Evolutionary conservation across 2,797 vertebrate species (phyloP).

Genomic region (Paedocypris micromegethes): DNA sequence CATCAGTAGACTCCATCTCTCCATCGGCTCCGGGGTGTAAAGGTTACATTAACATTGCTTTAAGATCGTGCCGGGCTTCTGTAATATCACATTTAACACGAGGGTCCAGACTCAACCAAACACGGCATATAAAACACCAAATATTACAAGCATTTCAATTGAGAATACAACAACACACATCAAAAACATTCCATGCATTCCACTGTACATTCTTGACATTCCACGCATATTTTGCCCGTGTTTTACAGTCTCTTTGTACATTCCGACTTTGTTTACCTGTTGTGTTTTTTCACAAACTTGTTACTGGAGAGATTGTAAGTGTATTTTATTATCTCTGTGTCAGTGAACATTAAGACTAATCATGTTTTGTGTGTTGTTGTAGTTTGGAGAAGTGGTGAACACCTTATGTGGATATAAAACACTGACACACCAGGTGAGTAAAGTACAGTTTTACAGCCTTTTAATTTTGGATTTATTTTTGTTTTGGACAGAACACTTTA

Average conservation of each 20-base stretch:
- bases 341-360: too few relatives aligned
- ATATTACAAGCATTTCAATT: background rate
- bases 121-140: background rate
- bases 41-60: slow-evolving; percentile 4
- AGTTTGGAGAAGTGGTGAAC: slow-evolving; percentile 81
- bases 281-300: too few relatives aligned
- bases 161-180: background rate
- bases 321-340: too few relatives aligned
- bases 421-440: slow-evolving; percentile 69
- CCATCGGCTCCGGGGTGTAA: slow-evolving; percentile 10
- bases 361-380: slow-evolving; percentile 18
- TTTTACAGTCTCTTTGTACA: too few relatives aligned
- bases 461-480: too few relatives aligned
- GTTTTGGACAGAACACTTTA: too few relatives aligned
- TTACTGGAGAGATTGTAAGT: too few relatives aligned
- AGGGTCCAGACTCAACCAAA: background rate
- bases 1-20: slow-evolving; percentile 12
- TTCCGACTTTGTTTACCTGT: too few relatives aligned
- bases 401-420: slow-evolving; percentile 81
- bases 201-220: too few relatives aligned
- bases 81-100: background rate
- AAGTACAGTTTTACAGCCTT: background rate
- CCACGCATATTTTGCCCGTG: too few relatives aligned
- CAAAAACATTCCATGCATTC: too few relatives aligned
- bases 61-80: background rate